Evolutionary conservation across 1,140 invertebrate genomes (phyloP), one percentile per base, ranked within the genome.

Genomic region (Drosophila arawakana): DNA sequence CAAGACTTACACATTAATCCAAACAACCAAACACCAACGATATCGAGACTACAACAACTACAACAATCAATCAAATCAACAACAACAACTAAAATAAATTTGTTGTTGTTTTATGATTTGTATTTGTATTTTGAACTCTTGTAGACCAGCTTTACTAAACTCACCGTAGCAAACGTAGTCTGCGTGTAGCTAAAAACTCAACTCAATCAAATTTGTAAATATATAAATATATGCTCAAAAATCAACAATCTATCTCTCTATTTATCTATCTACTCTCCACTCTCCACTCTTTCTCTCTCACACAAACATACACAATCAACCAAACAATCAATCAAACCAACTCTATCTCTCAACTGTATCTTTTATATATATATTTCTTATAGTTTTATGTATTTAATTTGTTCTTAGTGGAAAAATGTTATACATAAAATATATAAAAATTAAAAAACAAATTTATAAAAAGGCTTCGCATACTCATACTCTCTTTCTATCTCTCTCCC

Each of bases 391-490:
- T 80, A 78, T 76, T 60, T 72, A 66, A 73, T 81, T 85, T 78
- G 77, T 52, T 78, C 76, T 78, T 76, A 76, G 70, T 77, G 69
- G 73, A 68, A 67, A 80, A 76, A 83, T 73, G 80, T 63, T 65
- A 61, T 74, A 82, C 67, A 86, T 74, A 85, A 77, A 76, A 62
- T 60, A 61, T 59, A 37, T 37, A 39, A 35, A 39, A 55, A 15
- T 35, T 34, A n/a, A 62, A 68, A 43, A 60, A 66, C 37, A 65
- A 60, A 70, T 58, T 67, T 60, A 78, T 72, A 81, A 75, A 78
- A 82, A 81, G 66, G 89, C 89, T 91, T 91, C 76, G 89, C 89
- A 91, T 91, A 91, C 81, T 91, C 89, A 91, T 76, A 75, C 79
- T 71, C 73, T 70, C 76, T 58, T 65, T 39, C 13, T n/a, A 7